Evolutionary conservation across 2,888 invertebrate species (phyloP), one percentile per base, ranked within the genome.

Genomic region (Cerastis leucographa): DNA sequence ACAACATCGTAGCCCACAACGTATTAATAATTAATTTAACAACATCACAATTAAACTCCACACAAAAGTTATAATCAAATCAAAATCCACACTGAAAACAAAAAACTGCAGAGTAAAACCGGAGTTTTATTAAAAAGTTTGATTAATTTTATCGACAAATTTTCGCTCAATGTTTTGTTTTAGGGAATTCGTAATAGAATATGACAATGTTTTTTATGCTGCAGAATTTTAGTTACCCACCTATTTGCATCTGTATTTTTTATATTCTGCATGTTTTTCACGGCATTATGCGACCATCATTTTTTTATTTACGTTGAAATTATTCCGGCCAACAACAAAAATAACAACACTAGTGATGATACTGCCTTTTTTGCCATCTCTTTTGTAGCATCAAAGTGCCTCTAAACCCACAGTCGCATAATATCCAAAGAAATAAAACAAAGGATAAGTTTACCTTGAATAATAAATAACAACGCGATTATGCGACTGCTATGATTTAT

Each of bases 121-220:
- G 1, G 8, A 19, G 46, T 44, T 75, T 56, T 68, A 76, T 56
- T 73, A 69, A 17, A 79, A 85, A 85, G 78, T 83, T 83, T 59
- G 74, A 85, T 79, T 83, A 76, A 78, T 69, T 74, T 69, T 25
- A 74, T 67, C 49, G 25, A 74, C 65, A 77, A 78, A 78, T 65
- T 44, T 66, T 44, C 40, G n/a, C 11, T 9, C 6, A 46, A 40
- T 42, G 78, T 78, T 82, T 69, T 62, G 62, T 72, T 81, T 69
- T 62, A 74, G 5, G 40, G 46, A 64, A 66, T 83, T 71, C 61
- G 22, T 56, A 59, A 64, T 69, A 59, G 40, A 51, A 40, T 7
- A 22, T 35, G 14, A 42, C 40, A 4, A 17, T 49, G 40, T 64
- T 54, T 49, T 29, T 78, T 46, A 12, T 22, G 14, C 6, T 19